These are phyloP conservation scores for Xenopus laevis DNA, from an alignment of 2,113 vertebrate genomes.

Conservation along the genomic window DNA sequence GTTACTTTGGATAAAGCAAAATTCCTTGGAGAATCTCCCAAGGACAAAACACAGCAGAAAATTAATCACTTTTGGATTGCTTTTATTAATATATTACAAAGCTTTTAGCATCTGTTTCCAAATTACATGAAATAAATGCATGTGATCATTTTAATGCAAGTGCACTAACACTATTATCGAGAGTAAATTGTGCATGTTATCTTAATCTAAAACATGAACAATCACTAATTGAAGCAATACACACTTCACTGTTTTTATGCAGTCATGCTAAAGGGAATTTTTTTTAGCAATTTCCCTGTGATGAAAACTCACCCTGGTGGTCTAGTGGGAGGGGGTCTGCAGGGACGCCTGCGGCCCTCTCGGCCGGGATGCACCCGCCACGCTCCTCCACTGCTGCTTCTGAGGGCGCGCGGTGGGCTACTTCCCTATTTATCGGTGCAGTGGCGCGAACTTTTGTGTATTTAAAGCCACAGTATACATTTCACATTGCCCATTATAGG, in stretches of 20 bases:
- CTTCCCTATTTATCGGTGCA: no score
- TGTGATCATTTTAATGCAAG: conserved; percentile 42
- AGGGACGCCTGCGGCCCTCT: no score
- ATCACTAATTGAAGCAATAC: conserved; percentile 44
- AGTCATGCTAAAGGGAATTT: conserved; percentile 37
- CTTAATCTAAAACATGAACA: conserved; percentile 42
- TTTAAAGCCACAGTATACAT: no score
- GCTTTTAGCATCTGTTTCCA: conserved; percentile 37
- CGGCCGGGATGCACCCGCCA: no score
- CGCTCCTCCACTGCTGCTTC: no score
- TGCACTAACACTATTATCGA: conserved; percentile 35
- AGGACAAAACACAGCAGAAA: conserved; percentile 40
- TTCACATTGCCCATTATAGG: no score
- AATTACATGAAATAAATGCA: conserved; percentile 40
- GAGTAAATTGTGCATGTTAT: conserved; percentile 44
- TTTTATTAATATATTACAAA: conserved; percentile 40
- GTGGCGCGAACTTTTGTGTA: no score
- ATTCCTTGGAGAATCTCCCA: conserved; percentile 27
- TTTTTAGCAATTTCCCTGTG: conserved; percentile 30
- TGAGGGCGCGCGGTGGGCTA: no score
- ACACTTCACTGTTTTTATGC: conserved; percentile 44
- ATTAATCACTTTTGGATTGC: conserved; percentile 42
- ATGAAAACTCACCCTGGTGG: no score
- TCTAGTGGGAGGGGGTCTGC: no score
- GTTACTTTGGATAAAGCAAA: conserved; percentile 19